Conservation (phyloP, 1,140 invertebrate genomes). For the Nebria ingens region DNA sequence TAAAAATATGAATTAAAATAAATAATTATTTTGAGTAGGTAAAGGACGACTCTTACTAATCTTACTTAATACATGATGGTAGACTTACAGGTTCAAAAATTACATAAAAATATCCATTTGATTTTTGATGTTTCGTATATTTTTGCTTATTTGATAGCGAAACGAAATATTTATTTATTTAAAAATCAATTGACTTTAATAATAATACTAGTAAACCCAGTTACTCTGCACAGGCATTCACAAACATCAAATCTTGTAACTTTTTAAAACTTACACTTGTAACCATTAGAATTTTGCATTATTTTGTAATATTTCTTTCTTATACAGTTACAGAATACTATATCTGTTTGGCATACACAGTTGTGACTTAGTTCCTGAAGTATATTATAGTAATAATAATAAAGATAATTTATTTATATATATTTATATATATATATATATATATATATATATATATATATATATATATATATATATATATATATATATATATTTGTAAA, state of each 20-base stretch:
- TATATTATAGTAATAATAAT: too few species aligned
- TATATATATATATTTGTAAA: not conserved
- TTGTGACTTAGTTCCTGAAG: not conserved
- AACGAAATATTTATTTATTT: conserved; percentile 8
- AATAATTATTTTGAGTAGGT: too few species aligned
- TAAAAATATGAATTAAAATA: too few species aligned
- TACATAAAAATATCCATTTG: not conserved
- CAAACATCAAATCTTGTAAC: not conserved
- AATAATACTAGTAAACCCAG: not conserved
- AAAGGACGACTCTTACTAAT: not conserved
- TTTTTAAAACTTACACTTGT: too few species aligned
- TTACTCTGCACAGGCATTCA: conserved; percentile 1
- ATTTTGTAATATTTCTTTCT: not conserved
- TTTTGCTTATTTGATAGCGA: not conserved
- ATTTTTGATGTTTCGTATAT: not conserved
- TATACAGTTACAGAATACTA: conserved; percentile 3
- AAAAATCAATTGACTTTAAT: conserved; percentile 6
- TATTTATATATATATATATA: conserved; percentile 1
- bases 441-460: conserved; percentile 1
- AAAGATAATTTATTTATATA: too few species aligned
- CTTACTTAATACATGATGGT: not conserved
- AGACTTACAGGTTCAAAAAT: conserved; percentile 6
- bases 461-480: not conserved
- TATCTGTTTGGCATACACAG: conserved; percentile 1
- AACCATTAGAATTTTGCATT: too few species aligned